Percentiles rank a stretch among this genome's conserved stretches.
These are phyloP conservation scores for Heliconius nattereri DNA, from an alignment of 1,140 invertebrate species.

Conservation along the genomic window DNA sequence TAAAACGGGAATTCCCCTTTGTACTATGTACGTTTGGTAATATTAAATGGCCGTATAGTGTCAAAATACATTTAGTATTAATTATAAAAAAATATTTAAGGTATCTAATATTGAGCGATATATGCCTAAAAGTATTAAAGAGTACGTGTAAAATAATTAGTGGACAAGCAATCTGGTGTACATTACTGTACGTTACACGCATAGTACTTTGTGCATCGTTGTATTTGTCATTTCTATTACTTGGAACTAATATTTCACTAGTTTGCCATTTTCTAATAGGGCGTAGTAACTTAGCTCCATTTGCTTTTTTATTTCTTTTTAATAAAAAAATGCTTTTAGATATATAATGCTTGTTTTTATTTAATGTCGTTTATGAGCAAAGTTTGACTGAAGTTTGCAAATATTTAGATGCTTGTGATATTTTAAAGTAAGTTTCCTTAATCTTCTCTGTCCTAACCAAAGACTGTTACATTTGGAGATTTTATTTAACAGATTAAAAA, in stretches of 20 bases:
- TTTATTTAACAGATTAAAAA: constrained; percentile 45
- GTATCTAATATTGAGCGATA: constrained; percentile 58
- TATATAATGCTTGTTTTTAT: constrained; percentile 41
- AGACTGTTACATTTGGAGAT: constrained; percentile 73
- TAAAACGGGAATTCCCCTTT: background rate
- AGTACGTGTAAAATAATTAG: constrained; percentile 69
- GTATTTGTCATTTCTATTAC: constrained; percentile 61
- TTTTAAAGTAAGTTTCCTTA: constrained; percentile 71
- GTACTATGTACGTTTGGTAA: background rate
- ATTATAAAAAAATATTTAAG: constrained; percentile 55
- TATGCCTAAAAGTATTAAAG: constrained; percentile 79
- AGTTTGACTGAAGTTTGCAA: constrained; percentile 66
- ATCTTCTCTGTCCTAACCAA: constrained; percentile 77
- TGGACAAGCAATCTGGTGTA: constrained; percentile 69
- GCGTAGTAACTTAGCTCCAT: constrained; percentile 22
- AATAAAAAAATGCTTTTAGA: constrained; percentile 21
- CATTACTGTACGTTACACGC: constrained; percentile 76
- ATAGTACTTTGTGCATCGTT: constrained; percentile 77
- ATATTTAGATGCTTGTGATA: constrained; percentile 76
- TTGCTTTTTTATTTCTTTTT: constrained; percentile 29
- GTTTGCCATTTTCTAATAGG: constrained; percentile 33
- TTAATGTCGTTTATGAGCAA: constrained; percentile 33
- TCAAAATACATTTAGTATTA: constrained; percentile 39
- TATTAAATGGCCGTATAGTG: constrained; percentile 14
- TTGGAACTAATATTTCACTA: constrained; percentile 26